These are phyloP conservation scores for Thyatira batis DNA, from an alignment of 2,888 invertebrate genomes.

Conservation along the genomic window DNA sequence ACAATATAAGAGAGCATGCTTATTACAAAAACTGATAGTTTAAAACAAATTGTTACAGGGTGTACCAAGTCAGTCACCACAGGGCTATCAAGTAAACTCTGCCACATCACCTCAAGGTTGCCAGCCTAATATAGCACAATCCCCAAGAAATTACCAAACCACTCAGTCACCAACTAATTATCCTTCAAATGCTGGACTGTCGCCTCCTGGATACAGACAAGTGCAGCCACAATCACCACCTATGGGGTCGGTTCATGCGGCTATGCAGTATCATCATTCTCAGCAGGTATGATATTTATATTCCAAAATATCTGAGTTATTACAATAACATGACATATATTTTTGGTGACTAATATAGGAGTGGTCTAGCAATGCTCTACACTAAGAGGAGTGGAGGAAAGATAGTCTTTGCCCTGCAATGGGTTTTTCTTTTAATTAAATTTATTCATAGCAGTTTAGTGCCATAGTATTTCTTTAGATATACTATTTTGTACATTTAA, in stretches of 20 bases:
- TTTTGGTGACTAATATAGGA: neutral
- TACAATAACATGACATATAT: no score
- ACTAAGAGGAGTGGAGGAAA: no score
- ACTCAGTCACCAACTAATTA: conserved; percentile 81
- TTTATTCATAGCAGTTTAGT: no score
- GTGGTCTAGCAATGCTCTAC: no score
- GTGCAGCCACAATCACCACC: conserved; percentile 77
- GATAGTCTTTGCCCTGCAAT: no score
- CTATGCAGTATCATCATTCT: conserved; percentile 75
- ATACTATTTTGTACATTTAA: no score
- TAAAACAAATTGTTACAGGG: conserved; percentile 43
- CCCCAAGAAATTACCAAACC: conserved; percentile 77
- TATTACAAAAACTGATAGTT: no score
- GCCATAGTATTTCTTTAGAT: no score
- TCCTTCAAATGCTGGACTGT: conserved; percentile 73
- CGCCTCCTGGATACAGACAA: conserved; percentile 80
- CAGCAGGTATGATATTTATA: conserved; percentile 61
- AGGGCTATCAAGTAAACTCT: conserved; percentile 81
- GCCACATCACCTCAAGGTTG: conserved; percentile 78
- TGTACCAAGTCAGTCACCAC: conserved; percentile 72
- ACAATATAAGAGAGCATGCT: no score
- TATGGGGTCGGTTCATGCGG: conserved; percentile 72
- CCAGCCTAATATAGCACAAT: conserved; percentile 65
- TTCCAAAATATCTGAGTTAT: no score
- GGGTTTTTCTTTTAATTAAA: no score